Conservation (phyloP, 2,888 invertebrate genomes). For the Bimastos eiseni region DNA sequence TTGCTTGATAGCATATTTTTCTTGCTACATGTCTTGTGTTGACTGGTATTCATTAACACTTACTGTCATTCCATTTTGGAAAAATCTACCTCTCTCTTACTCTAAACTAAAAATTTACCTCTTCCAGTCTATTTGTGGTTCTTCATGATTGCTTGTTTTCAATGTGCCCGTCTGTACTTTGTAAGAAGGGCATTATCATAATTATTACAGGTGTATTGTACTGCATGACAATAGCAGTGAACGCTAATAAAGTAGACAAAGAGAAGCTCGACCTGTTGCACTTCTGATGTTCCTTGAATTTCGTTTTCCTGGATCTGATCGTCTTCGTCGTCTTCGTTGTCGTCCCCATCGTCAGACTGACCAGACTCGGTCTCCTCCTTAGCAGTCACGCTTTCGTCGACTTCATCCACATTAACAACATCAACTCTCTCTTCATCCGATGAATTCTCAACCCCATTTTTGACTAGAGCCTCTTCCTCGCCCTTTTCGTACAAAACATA, state of each 20-base stretch:
- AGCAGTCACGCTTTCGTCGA: background rate
- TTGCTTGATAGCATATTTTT: too few relatives aligned
- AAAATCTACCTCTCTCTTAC: too few relatives aligned
- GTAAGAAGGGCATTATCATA: too few relatives aligned
- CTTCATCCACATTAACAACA: background rate
- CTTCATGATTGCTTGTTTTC: too few relatives aligned
- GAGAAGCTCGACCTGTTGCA: background rate
- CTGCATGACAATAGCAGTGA: too few relatives aligned
- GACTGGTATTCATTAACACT: too few relatives aligned
- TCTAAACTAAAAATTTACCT: too few relatives aligned
- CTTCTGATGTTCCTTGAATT: background rate
- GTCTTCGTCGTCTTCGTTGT: background rate
- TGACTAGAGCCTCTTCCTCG: background rate
- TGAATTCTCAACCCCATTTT: background rate
- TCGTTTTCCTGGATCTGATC: background rate
- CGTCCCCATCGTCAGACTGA: background rate
- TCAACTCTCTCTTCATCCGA: background rate
- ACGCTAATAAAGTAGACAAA: background rate
- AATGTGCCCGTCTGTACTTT: too few relatives aligned
- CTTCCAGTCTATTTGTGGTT: too few relatives aligned
- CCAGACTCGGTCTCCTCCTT: background rate
- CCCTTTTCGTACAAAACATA: background rate
- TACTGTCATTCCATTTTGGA: too few relatives aligned
- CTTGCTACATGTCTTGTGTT: too few relatives aligned
- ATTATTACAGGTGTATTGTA: too few relatives aligned